Evolutionary conservation across 92 coral and sea anemone genomes (phyloP).

Genomic region (Palythoa heliodiscus): DNA sequence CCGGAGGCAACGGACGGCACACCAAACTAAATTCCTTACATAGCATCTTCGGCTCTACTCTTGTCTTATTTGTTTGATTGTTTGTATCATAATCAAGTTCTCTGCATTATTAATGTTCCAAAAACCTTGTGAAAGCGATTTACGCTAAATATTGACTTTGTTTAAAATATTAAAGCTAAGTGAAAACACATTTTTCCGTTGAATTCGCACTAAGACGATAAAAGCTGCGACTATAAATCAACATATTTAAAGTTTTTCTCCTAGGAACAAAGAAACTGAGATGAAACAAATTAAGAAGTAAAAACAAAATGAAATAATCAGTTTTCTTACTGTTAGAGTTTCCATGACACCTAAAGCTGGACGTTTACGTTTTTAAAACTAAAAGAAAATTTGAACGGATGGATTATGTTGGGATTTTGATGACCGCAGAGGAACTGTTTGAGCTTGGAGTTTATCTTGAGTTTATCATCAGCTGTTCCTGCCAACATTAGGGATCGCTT

Average conservation of each 20-base stretch:
- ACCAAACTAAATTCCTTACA: background rate
- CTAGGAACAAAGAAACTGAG: background rate
- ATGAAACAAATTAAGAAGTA: background rate
- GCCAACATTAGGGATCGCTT: slow-evolving; percentile 18
- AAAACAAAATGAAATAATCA: slow-evolving; percentile 6
- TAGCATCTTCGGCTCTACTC: background rate
- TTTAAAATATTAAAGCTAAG: slow-evolving; percentile 15
- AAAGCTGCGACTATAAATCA: background rate
- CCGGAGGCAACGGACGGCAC: background rate
- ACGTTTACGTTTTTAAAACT: background rate
- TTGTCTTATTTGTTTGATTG: slow-evolving; percentile 1
- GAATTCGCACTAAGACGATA: background rate
- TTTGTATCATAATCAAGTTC: slow-evolving; percentile 14
- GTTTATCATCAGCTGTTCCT: slow-evolving; percentile 14
- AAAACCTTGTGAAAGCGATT: slow-evolving; percentile 11
- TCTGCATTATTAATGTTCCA: slow-evolving; percentile 9
- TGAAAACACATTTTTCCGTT: background rate
- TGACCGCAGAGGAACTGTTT: background rate
- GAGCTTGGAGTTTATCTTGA: background rate
- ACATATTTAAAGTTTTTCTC: background rate
- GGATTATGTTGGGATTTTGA: background rate
- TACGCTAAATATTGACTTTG: slow-evolving; percentile 25
- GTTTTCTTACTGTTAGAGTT: background rate
- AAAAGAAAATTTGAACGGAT: background rate
- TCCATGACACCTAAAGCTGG: background rate